Conservation (phyloP, 2,113 vertebrate genomes). For the Pseudopodoces humilis region DNA sequence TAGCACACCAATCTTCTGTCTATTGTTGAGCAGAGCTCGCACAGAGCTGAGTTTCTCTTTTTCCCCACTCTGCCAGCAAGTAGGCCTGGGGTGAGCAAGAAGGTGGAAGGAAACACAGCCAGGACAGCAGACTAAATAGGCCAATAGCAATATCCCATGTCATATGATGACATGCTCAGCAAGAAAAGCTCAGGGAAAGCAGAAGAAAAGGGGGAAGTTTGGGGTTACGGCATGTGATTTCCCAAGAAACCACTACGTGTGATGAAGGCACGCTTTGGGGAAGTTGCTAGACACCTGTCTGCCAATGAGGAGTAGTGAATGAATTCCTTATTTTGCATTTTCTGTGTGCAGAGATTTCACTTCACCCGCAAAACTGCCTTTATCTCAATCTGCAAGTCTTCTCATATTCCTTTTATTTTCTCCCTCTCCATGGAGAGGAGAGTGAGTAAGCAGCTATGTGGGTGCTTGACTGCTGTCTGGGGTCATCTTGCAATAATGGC, state of each 20-base stretch:
- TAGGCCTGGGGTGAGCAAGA: neutral
- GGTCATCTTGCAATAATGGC: neutral
- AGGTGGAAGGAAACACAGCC: neutral
- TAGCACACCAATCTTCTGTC: neutral
- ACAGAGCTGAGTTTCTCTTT: fast-evolving
- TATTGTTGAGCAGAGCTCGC: neutral
- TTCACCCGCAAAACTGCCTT: neutral
- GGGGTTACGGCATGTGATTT: neutral
- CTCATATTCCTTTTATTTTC: neutral
- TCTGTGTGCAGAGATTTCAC: neutral
- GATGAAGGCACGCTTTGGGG: neutral
- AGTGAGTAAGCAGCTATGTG: neutral
- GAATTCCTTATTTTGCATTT: neutral
- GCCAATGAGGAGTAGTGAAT: neutral
- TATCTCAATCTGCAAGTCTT: neutral
- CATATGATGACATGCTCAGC: neutral
- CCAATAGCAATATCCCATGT: neutral
- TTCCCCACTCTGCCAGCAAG: neutral
- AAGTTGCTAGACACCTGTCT: neutral
- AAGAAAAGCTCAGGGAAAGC: neutral
- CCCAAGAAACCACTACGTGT: neutral
- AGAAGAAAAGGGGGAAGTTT: neutral
- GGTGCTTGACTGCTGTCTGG: neutral
- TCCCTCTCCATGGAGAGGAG: neutral
- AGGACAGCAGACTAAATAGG: neutral